Evolutionary conservation across 2,113 vertebrate species (phyloP).

Genomic region (Apodemus sylvaticus): DNA sequence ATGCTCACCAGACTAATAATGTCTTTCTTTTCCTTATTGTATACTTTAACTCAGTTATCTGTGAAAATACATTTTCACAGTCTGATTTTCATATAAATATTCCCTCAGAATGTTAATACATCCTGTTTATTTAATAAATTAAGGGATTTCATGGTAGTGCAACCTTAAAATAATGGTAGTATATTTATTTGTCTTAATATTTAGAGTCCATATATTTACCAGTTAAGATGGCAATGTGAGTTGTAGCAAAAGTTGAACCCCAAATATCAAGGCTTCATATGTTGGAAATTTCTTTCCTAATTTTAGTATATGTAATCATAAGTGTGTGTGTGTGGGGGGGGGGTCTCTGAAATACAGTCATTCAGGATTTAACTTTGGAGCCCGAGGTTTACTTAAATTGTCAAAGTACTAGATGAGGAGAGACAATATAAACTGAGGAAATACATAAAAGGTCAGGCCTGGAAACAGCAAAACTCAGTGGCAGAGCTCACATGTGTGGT

Average conservation of each 20-base stretch:
- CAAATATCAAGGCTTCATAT: background rate
- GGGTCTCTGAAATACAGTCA: background rate
- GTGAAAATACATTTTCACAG: background rate
- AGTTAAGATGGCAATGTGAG: background rate
- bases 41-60: constrained; percentile 10
- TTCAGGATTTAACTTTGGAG: background rate
- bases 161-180: background rate
- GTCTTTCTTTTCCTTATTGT: constrained; percentile 11
- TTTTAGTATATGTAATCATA: background rate
- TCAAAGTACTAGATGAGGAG: background rate
- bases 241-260: background rate
- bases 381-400: background rate
- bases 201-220: background rate
- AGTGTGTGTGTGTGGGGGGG: no score
- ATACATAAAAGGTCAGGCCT: background rate
- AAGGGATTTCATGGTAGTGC: background rate
- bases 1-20: constrained; percentile 13
- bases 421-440: background rate
- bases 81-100: constrained; percentile 34
- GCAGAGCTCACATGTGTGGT: background rate
- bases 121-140: background rate
- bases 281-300: background rate
- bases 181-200: background rate
- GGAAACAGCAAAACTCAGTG: background rate
- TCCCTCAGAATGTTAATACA: background rate